Evolutionary conservation across 1,140 invertebrate genomes (phyloP), one percentile per base, ranked within the genome.

Genomic region (Holotrichia oblita): DNA sequence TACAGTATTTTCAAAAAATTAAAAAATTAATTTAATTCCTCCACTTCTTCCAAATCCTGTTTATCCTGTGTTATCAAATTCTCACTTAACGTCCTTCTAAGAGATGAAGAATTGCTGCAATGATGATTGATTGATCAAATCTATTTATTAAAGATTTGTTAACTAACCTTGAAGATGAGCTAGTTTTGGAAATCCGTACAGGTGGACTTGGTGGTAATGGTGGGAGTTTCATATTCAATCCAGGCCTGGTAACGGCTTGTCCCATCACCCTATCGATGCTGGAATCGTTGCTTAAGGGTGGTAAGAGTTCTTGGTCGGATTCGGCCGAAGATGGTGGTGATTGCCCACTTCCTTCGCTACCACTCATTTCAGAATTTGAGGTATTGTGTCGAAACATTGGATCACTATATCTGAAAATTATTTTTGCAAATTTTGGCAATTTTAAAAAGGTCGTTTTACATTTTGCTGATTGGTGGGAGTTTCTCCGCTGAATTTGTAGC

Each of bases 381-480:
- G 59, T 78, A 0, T 79, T 75, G 41, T 82, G 77, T 22, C 85
- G 79, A 72, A 85, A 85, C 74, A 84, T 84, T 27, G 85, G 84
- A 72, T 86, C 85, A 77, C 83, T 85, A 73, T 86, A 86, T 78
- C 85, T 86, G 59, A 17, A 77, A 79, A 10, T 22, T 20, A 77
- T 73, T 76, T 79, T 34, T 4, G 4, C 4, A 34, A 1, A 34
- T 34, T 34, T 34, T 34, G 27, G 27, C 1, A 34, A 34, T 34
- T 44, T 9, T 44, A 44, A 44, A 44, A 9, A 14, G 1, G 42
- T 14, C 8, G 7, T 1, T 83, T 85, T 83, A 89, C 88, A 86
- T 86, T 84, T 87, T 87, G 44, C 82, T 85, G 22, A 89, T 87
- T 10, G 88, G 85, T 82, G 89, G 87, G 85, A 90, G 41, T 85